Evolutionary conservation across 1,140 invertebrate species (phyloP).

Genomic region (Teleopsis dalmanni): DNA sequence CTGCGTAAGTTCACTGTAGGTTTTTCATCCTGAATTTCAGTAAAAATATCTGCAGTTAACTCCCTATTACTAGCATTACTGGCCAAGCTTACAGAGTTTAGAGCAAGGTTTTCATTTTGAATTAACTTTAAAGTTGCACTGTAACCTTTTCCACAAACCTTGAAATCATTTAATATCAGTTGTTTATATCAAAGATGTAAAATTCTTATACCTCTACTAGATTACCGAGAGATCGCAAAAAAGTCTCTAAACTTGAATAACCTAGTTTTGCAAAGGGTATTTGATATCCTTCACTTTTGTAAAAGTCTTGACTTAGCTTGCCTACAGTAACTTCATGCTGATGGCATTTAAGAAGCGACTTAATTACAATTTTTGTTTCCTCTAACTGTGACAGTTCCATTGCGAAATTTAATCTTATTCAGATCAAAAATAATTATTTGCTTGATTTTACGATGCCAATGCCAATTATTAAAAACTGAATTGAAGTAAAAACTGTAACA

Average conservation of each 20-base stretch:
- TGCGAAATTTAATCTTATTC: neutral
- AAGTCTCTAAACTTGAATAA: constrained; percentile 22
- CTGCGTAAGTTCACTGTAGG: too few relatives aligned
- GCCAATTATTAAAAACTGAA: neutral
- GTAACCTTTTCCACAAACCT: too few relatives aligned
- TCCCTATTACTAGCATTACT: too few relatives aligned
- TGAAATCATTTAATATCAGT: neutral
- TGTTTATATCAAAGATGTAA: neutral
- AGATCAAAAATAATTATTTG: neutral
- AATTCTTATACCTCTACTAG: constrained; percentile 19
- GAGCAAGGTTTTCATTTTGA: too few relatives aligned
- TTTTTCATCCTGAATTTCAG: too few relatives aligned
- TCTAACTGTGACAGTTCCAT: constrained; percentile 17
- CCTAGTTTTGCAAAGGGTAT: constrained; percentile 24
- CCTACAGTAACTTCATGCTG: constrained; percentile 23
- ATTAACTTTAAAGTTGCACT: too few relatives aligned
- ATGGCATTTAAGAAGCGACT: constrained; percentile 27
- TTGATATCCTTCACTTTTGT: constrained; percentile 17
- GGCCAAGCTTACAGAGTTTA: too few relatives aligned
- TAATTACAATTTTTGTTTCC: constrained; percentile 26
- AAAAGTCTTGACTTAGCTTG: constrained; percentile 22
- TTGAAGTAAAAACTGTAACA: neutral
- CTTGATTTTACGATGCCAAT: neutral
- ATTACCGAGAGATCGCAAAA: constrained; percentile 26
- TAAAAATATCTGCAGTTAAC: too few relatives aligned